These are phyloP conservation scores for Diadegma fenestrale DNA, from an alignment of 2,888 invertebrate species.

Conservation along the genomic window DNA sequence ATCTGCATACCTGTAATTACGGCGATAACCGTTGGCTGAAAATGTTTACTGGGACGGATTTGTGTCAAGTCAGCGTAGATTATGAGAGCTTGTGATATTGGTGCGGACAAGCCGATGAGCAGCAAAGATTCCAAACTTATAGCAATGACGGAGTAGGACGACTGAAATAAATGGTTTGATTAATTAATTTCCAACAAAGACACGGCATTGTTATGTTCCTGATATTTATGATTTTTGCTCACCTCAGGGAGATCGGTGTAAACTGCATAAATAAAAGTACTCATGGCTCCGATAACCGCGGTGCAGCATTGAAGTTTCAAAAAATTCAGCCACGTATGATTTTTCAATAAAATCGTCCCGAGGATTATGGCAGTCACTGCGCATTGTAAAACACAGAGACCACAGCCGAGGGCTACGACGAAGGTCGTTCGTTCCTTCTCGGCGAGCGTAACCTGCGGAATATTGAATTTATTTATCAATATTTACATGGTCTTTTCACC, in stretches of 20 bases:
- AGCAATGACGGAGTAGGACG: slow-evolving; percentile 87
- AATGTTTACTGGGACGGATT: slow-evolving; percentile 85
- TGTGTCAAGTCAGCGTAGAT: slow-evolving; percentile 90
- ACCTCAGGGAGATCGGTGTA: slow-evolving; percentile 82
- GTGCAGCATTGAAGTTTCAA: slow-evolving; percentile 90
- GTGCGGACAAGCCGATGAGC: slow-evolving; percentile 89
- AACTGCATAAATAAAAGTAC: slow-evolving; percentile 85
- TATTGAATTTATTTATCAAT: slow-evolving; percentile 3
- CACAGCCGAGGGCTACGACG: slow-evolving; percentile 86
- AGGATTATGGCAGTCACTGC: slow-evolving; percentile 85
- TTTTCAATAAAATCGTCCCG: slow-evolving; percentile 85
- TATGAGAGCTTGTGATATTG: slow-evolving; percentile 90
- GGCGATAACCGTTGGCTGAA: slow-evolving; percentile 89
- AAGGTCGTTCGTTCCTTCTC: slow-evolving; percentile 81
- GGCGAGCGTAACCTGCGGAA: slow-evolving; percentile 77
- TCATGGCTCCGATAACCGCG: slow-evolving; percentile 90
- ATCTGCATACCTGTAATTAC: slow-evolving; percentile 87
- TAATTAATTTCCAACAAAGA: background rate
- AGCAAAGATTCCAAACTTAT: slow-evolving; percentile 88
- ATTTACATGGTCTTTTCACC: background rate
- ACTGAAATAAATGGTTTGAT: slow-evolving; percentile 84
- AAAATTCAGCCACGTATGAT: slow-evolving; percentile 87
- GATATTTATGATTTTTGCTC: slow-evolving; percentile 44
- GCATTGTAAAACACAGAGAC: slow-evolving; percentile 86
- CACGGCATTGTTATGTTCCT: background rate